Conservation (phyloP, 2,888 invertebrate species). For the Drosophila picticornis region DNA sequence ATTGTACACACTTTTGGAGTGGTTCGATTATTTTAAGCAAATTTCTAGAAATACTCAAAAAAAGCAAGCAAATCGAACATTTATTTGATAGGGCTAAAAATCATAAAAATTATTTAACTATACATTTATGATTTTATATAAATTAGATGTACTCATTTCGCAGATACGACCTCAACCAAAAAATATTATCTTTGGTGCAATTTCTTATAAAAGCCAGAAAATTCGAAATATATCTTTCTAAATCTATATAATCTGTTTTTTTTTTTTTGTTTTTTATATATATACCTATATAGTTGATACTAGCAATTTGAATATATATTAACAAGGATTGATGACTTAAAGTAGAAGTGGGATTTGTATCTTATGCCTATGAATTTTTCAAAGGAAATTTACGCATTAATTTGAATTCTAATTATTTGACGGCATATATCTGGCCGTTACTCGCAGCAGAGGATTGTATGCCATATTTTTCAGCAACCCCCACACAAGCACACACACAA, state of each 20-base stretch:
- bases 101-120: not conserved
- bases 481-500: not conserved
- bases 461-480: not conserved
- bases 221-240: not conserved
- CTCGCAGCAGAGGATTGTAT: too few species aligned
- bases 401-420: constrained; percentile 7
- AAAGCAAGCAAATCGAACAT: not conserved
- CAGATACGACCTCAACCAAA: too few species aligned
- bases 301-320: not conserved
- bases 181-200: not conserved
- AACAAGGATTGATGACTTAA: not conserved
- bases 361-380: not conserved
- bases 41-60: not conserved
- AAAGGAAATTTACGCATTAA: constrained; percentile 9
- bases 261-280: not conserved
- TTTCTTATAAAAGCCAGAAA: not conserved
- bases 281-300: not conserved
- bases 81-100: not conserved
- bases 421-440: not conserved
- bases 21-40: not conserved
- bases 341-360: not conserved
- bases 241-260: not conserved
- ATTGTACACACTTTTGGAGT: not conserved
- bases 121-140: not conserved
- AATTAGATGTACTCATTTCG: too few species aligned